Base-by-base conservation (phyloP, 1,140 invertebrate genomes). In the Ostrea denselamellosa region DNA sequence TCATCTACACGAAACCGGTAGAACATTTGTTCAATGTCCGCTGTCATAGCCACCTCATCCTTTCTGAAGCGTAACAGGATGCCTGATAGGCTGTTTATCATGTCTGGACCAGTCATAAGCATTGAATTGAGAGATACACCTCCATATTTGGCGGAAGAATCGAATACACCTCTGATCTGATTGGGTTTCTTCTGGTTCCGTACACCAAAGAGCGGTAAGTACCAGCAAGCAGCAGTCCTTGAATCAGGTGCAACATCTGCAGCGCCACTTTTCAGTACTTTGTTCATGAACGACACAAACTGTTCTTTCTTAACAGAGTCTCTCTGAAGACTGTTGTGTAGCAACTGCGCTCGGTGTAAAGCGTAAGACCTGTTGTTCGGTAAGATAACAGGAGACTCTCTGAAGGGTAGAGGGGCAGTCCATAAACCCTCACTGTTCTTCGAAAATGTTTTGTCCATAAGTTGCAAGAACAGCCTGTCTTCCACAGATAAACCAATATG, bases 101-200 rank as follows among this genome's bases (percentile, higher is more conserved):
- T n/a, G n/a, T n/a, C n/a, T n/a, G n/a, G n/a, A n/a, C n/a, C n/a
- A n/a, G n/a, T n/a, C n/a, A n/a, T n/a, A n/a, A n/a, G n/a, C n/a
- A n/a, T n/a, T n/a, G n/a, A n/a, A n/a, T n/a, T n/a, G n/a, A 93
- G 86, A 8, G 92, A 93, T 19, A 89, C 87, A n/a, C 89, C 92
- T 52, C 85, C 52, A 51, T 56, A 90, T 17, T 44, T 25, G 3
- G 88, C 88, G 0, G 86, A 87, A 2, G 90, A 90, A 54, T 91
- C 89, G 68, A 91, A 91, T 5, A 91, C 90, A 7, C 53, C 89
- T 52, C 89, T 34, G n/a, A 88, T 90, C 68, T n/a, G n/a, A n/a
- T n/a, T n/a, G n/a, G n/a, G n/a, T n/a, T n/a, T n/a, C n/a, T n/a
- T n/a, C n/a, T n/a, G 84, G 34, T 85, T 65, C 22, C 77, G 81